phyloP scores from a whole-genome alignment of 2,888 invertebrate species.

The Sturmia bella region DNA sequence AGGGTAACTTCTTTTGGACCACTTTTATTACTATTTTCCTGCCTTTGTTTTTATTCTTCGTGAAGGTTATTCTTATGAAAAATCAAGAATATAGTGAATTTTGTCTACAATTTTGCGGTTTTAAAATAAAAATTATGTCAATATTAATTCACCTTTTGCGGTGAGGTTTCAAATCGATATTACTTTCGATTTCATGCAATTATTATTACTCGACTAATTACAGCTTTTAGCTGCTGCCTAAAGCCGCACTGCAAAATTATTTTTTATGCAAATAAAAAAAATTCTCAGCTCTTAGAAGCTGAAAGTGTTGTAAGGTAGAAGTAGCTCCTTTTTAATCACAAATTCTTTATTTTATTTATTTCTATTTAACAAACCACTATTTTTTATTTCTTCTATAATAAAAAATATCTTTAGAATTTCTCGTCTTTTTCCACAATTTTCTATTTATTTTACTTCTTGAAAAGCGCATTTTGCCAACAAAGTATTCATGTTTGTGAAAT shows the following conservation, averaged over 20 bases:
- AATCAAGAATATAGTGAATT: too few relatives aligned
- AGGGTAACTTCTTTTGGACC: too few relatives aligned
- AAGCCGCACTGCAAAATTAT: neutral
- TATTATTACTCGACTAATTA: neutral
- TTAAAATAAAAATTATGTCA: too few relatives aligned
- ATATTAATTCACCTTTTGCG: too few relatives aligned
- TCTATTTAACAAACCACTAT: neutral
- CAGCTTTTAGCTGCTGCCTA: neutral
- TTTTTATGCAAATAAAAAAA: constrained; percentile 11
- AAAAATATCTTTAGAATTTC: constrained; percentile 1
- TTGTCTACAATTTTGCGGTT: too few relatives aligned
- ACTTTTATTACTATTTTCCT: too few relatives aligned
- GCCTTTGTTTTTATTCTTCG: too few relatives aligned
- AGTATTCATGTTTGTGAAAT: constrained; percentile 46
- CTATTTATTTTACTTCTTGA: constrained; percentile 26
- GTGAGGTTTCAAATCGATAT: too few relatives aligned
- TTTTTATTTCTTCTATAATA: constrained; percentile 17
- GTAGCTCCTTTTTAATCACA: constrained; percentile 21
- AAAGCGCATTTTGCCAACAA: constrained; percentile 35
- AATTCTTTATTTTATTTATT: constrained; percentile 5
- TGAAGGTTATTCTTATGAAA: too few relatives aligned
- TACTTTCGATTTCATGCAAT: neutral
- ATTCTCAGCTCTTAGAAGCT: constrained; percentile 13
- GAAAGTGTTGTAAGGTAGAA: constrained; percentile 18
- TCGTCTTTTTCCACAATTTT: neutral